Evolutionary conservation across 2,797 vertebrate genomes (phyloP).

Genomic region (Iguana delicatissima): DNA sequence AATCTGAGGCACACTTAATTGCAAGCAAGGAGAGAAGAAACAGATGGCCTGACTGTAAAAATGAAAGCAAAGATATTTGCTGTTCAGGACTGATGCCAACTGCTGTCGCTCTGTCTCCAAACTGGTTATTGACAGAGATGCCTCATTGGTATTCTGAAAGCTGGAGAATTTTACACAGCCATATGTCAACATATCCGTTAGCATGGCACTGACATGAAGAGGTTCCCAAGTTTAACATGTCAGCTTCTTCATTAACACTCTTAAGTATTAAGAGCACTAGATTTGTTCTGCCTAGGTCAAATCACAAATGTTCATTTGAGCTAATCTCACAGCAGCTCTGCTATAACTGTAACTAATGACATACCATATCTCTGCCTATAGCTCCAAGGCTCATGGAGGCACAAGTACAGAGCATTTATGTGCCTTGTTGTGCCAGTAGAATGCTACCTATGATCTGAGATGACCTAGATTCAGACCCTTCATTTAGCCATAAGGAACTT

Average conservation of each 20-base stretch:
- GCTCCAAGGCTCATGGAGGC: too few species aligned
- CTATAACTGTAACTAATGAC: neutral
- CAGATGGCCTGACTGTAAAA: constrained; percentile 60
- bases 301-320: constrained; percentile 32
- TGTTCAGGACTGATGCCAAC: constrained; percentile 53
- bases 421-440: too few species aligned
- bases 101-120: constrained; percentile 37
- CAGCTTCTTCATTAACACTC: constrained; percentile 38
- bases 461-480: neutral
- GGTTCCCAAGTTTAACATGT: constrained; percentile 19
- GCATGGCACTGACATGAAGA: constrained; percentile 5
- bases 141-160: constrained; percentile 37
- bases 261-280: constrained; percentile 25
- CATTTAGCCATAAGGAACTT: neutral
- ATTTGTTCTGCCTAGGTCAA: constrained; percentile 32
- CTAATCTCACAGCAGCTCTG: constrained; percentile 31
- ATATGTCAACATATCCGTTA: constrained; percentile 32
- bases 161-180: constrained; percentile 36
- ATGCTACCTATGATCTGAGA: neutral
- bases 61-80: constrained; percentile 47
- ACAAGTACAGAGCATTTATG: neutral
- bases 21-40: constrained; percentile 54
- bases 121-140: constrained; percentile 53
- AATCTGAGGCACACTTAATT: constrained; percentile 56
- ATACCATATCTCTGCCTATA: too few species aligned